phyloP scores from a whole-genome alignment of 2,113 vertebrate genomes.

The Corythaeola cristata region DNA sequence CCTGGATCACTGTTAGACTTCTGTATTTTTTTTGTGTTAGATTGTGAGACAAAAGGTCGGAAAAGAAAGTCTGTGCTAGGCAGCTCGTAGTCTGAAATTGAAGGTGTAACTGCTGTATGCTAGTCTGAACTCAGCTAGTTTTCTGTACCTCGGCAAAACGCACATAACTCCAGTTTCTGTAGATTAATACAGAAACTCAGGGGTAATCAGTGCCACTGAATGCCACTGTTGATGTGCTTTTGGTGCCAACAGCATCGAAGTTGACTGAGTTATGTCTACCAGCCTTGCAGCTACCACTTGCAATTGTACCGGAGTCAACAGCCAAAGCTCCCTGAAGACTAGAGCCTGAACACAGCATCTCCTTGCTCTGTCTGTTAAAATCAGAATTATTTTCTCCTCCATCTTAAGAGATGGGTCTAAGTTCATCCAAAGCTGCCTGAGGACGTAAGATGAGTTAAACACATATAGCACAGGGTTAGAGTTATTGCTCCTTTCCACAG shows the following conservation, averaged over 20 bases:
- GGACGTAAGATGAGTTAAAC: not conserved
- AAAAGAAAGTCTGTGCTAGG: not conserved
- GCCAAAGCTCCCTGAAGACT: not conserved
- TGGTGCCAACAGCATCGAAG: not conserved
- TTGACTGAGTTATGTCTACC: not conserved
- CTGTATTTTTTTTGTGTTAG: not conserved
- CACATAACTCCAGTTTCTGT: not conserved
- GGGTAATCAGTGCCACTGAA: not conserved
- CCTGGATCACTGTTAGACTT: not conserved
- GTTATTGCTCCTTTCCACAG: not conserved
- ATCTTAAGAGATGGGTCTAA: not conserved
- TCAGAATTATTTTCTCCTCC: not conserved
- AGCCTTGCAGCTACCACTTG: not conserved
- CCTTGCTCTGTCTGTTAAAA: not conserved
- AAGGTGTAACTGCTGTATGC: not conserved
- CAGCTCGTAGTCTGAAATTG: not conserved
- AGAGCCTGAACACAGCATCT: not conserved
- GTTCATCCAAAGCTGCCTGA: not conserved
- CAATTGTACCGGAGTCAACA: not conserved
- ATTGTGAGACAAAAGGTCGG: not conserved
- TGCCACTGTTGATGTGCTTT: fast-evolving
- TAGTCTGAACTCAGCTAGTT: not conserved
- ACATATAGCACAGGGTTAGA: not conserved
- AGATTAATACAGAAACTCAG: not conserved
- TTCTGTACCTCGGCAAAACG: not conserved